Evolutionary conservation across 2,113 vertebrate species (phyloP), one percentile per base, ranked within the genome.

Genomic region (Melanostigma gelatinosum): DNA sequence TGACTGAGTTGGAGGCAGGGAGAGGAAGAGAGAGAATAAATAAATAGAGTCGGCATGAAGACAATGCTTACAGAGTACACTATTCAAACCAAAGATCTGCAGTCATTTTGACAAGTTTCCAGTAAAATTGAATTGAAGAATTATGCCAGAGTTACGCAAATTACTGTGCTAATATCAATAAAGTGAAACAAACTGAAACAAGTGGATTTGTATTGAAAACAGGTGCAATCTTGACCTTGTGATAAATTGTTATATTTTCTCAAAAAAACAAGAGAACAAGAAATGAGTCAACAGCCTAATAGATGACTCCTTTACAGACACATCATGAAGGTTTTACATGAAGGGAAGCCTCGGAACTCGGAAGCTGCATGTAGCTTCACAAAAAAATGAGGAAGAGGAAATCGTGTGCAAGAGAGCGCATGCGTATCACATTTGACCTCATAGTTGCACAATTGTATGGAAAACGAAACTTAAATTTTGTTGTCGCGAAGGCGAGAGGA

Each of bases 371-470:
- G 32, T 50, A 38, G 6, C 32, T 20, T 10, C 15, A 42, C 69
- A 18, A 8, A 2, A 6, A 29, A 29, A 72, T 44, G 38, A 60
- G 69, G 54, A 72, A 72, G 64, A 6, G 34, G 15, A 34, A 34
- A 22, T 5, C 8, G 16, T 4, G 6, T 1, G 1, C 2, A 6
- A 6, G 0, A 62, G 40, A 29, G 66, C 50, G 74, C 60, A 52
- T 72, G 73, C 62, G 3, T 77, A 32, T 52, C 54, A 20, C 4
- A 22, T 22, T 9, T 12, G 20, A 32, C 6, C 18, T 34, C 34
- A 42, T n/a, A 36, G 36, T 68, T 80, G 72, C 75, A 75, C 46
- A 69, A 27, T 15, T 50, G 5, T 15, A 29, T 15, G 24, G 55
- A 0, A 58, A 58, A 58, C 55, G 55, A 58, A 58, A 58, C 55